Percentiles rank a stretch among this genome's conserved stretches.
phyloP scores from a whole-genome alignment of 2,113 vertebrate genomes.

The Clupea harengus region DNA sequence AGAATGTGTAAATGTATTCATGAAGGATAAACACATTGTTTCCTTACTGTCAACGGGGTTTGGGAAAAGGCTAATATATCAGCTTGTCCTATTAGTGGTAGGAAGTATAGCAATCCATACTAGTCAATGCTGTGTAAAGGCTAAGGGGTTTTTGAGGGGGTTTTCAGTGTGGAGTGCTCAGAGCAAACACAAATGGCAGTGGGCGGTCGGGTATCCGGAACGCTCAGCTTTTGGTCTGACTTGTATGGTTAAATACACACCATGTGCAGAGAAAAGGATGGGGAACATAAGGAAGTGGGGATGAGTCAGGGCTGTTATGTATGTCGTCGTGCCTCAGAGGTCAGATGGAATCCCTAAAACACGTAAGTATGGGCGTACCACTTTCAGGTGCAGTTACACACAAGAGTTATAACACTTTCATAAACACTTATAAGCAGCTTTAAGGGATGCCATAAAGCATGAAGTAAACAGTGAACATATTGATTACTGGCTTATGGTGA shows the following conservation, averaged over 20 bases:
- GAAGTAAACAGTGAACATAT: neutral
- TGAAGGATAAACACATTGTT: too few relatives aligned
- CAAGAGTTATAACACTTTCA: neutral
- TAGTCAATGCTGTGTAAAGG: neutral
- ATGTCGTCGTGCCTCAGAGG: neutral
- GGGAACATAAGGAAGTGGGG: neutral
- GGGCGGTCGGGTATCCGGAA: neutral
- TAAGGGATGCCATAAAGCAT: neutral
- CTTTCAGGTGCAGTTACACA: neutral
- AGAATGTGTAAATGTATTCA: too few relatives aligned
- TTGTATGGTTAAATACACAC: neutral
- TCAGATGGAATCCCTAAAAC: neutral
- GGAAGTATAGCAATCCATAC: too few relatives aligned
- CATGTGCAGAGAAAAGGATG: neutral
- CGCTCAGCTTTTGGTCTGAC: neutral
- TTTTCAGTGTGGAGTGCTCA: neutral
- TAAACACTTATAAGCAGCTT: neutral
- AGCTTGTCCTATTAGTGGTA: too few relatives aligned
- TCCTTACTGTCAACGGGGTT: too few relatives aligned
- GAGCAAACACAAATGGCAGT: neutral
- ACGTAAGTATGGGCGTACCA: neutral
- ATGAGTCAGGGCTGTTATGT: neutral
- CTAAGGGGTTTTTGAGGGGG: neutral
- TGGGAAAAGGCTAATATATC: too few relatives aligned
- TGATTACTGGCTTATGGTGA: neutral